Evolutionary conservation across 2,888 invertebrate genomes (phyloP), one percentile per base, ranked within the genome.

Genomic region (Matsumyia berberina): DNA sequence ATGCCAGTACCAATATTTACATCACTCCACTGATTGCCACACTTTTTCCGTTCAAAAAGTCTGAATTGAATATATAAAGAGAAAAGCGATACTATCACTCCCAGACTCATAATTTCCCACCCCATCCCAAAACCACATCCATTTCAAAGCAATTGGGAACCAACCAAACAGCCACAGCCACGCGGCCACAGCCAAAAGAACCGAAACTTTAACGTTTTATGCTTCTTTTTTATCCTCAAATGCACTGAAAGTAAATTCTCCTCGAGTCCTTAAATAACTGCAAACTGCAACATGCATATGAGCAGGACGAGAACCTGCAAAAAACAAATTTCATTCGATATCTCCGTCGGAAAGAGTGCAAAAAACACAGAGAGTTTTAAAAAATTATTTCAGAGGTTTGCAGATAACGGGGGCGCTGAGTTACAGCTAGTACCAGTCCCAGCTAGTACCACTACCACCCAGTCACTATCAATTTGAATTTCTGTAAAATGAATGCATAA

Each of bases 181-280:
- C 77, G 17, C 62, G 57, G 33, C 29, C 31, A 31, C 33, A 17
- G 19, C 9, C 17, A 11, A 35, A 31, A 55, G 44, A 58, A 33
- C 42, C 8, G 8, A 57, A 49, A 49, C 39, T 53, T 67, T 51
- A 37, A 67, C 37, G 46, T 49, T 39, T 42, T 42, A 66, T 66
- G 74, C 64, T 60, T 67, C 33, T 49, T 42, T 44, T 49, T 17
- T n/a, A 46, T 62, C 17, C 69, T 62, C 29, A 44, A 77, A 62
- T 49, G 46, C 74, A 74, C 69, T 33, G 46, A 62, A 80, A 81
- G 69, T 81, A 81, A 81, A 81, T 81, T 81, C 67, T 51, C 69
- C 29, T 33, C 12, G 15, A 64, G 76, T 70, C 64, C 64, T 76
- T 81, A 81, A 81, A 81, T 81, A 81, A 81, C 81, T 81, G 69